A percentile compares a stretch with the other conserved stretches of the same genome.
These are phyloP conservation scores for Dolomedes plantarius DNA, from an alignment of 2,888 invertebrate genomes.

Conservation along the genomic window DNA sequence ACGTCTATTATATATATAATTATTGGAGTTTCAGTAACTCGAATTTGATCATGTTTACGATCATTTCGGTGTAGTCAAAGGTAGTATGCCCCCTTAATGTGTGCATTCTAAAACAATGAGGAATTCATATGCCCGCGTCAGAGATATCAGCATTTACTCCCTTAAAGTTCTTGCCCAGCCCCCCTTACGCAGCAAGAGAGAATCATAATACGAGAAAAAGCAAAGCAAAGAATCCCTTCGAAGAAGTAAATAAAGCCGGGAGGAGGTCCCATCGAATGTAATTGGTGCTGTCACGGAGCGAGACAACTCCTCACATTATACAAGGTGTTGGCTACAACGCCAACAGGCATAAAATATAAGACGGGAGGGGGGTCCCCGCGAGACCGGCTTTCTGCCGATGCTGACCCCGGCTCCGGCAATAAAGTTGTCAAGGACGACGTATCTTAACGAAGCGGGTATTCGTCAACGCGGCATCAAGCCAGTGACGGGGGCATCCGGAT, in stretches of 20 bases:
- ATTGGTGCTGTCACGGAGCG: slow-evolving; percentile 46
- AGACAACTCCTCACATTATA: slow-evolving; percentile 45
- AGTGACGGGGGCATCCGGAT: slow-evolving; percentile 6
- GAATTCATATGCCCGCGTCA: no score
- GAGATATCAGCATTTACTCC: no score
- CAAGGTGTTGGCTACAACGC: slow-evolving; percentile 49
- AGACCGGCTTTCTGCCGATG: neutral
- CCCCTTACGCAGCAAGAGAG: no score
- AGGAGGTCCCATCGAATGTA: slow-evolving; percentile 34
- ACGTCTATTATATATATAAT: no score
- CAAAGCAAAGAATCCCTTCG: neutral
- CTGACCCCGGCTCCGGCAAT: slow-evolving; percentile 33
- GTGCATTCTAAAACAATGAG: no score
- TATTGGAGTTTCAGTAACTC: no score
- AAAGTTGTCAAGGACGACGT: slow-evolving; percentile 44
- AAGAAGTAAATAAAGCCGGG: slow-evolving; percentile 15
- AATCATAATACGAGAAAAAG: no score
- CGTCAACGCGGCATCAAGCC: neutral
- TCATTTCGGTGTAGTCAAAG: no score
- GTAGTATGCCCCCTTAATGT: no score
- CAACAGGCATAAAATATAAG: slow-evolving; percentile 47
- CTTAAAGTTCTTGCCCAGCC: no score
- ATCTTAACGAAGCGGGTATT: neutral
- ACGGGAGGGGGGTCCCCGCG: slow-evolving; percentile 32
- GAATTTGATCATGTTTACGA: no score